Evolutionary conservation across 2,888 invertebrate genomes (phyloP).

Genomic region (Caenorhabditis sp.): DNA sequence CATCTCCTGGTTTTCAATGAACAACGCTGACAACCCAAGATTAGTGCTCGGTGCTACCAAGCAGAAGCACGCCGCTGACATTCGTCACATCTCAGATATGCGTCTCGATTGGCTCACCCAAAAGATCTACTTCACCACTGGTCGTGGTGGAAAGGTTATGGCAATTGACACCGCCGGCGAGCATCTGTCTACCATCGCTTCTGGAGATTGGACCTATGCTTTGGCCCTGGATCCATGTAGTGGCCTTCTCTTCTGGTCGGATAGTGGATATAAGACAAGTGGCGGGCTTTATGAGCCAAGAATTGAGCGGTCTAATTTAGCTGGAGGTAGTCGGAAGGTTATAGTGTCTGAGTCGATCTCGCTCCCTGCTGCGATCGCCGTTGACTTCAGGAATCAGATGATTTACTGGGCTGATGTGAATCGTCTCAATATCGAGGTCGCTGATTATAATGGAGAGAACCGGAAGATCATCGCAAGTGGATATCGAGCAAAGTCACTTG

Average conservation of each 20-base stretch:
- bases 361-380: conserved; percentile 92
- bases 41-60: conserved; percentile 59
- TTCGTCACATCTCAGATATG: conserved; percentile 69
- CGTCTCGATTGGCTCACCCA: conserved; percentile 91
- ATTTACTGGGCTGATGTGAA: conserved; percentile 93
- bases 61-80: conserved; percentile 44
- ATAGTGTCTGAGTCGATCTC: conserved; percentile 89
- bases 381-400: conserved; percentile 87
- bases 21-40: conserved; percentile 65
- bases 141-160: conserved; percentile 79
- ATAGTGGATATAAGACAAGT: conserved; percentile 73
- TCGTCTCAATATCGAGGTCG: conserved; percentile 88
- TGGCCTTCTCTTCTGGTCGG: conserved; percentile 90
- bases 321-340: conserved; percentile 82
- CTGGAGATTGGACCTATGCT: conserved; percentile 90
- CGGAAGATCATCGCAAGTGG: conserved; percentile 73
- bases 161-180: conserved; percentile 50
- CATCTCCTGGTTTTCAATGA: conserved; percentile 71
- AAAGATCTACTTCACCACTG: conserved; percentile 97
- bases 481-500: conserved; percentile 68
- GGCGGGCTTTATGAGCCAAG: conserved; percentile 73
- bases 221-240: conserved; percentile 96
- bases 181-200: conserved; percentile 77
- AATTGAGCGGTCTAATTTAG: conserved; percentile 94
- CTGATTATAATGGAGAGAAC: conserved; percentile 85